phyloP scores from a whole-genome alignment of 2,888 invertebrate genomes.

The Pseudoips prasinana region DNA sequence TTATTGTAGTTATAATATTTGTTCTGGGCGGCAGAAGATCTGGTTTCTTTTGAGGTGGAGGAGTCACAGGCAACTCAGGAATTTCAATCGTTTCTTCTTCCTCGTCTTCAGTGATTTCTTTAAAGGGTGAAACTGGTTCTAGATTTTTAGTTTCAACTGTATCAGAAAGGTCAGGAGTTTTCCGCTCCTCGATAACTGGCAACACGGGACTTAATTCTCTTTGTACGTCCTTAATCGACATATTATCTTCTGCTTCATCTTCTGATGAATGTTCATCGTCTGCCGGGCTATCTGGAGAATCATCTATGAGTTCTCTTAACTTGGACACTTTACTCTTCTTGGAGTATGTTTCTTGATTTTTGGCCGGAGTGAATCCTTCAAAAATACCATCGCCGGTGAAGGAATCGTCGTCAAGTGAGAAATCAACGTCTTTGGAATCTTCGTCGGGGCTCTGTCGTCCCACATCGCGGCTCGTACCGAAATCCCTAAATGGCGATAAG shows the following conservation, averaged over 20 bases:
- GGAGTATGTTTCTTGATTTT: slow-evolving; percentile 79
- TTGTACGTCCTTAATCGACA: slow-evolving; percentile 45
- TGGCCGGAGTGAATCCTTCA: slow-evolving; percentile 81
- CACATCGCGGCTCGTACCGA: slow-evolving; percentile 74
- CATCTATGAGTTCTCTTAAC: slow-evolving; percentile 70
- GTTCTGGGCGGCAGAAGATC: slow-evolving; percentile 23
- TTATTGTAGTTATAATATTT: slow-evolving; percentile 15
- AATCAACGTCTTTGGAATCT: slow-evolving; percentile 81
- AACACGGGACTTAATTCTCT: slow-evolving; percentile 44
- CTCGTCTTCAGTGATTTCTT: slow-evolving; percentile 35
- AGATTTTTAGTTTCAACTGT: slow-evolving; percentile 26
- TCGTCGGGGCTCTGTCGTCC: slow-evolving; percentile 84
- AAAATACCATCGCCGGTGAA: slow-evolving; percentile 82
- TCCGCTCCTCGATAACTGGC: slow-evolving; percentile 40
- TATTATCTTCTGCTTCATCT: slow-evolving; percentile 62
- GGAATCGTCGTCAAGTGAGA: slow-evolving; percentile 83
- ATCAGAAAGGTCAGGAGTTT: slow-evolving; percentile 25
- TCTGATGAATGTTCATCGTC: slow-evolving; percentile 80
- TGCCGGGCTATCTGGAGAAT: slow-evolving; percentile 75
- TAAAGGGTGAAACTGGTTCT: slow-evolving; percentile 34
- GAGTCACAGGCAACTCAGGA: slow-evolving; percentile 56
- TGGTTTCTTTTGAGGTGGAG: slow-evolving; percentile 39
- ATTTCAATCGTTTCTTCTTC: slow-evolving; percentile 41
- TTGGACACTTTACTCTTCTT: slow-evolving; percentile 76
- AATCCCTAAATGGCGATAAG: slow-evolving; percentile 71